Conservation (phyloP, 2,888 invertebrate genomes). For the Halictus quadricinctus region DNA sequence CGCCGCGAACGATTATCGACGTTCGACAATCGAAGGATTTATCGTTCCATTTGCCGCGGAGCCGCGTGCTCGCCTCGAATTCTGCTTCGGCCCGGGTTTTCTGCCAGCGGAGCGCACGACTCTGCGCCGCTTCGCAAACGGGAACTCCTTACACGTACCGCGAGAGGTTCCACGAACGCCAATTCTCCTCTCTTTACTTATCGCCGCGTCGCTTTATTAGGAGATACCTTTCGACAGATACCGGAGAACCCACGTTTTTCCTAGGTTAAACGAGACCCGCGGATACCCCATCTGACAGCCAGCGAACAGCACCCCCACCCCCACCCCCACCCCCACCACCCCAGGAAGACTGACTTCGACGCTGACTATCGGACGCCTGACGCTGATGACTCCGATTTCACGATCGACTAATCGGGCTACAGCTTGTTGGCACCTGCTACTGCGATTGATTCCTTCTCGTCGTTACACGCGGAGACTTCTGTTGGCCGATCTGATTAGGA, state of each 20-base stretch:
- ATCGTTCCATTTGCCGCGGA: conserved; percentile 69
- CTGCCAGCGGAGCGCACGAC: conserved; percentile 46
- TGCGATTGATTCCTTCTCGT: not conserved
- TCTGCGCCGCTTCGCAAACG: conserved; percentile 47
- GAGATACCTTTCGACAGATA: conserved; percentile 51
- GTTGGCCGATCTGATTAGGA: not conserved
- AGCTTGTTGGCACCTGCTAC: not conserved
- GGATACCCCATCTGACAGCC: not conserved
- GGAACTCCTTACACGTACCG: conserved; percentile 61
- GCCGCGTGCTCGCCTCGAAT: conserved; percentile 52
- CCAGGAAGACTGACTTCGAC: not conserved
- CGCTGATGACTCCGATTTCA: not conserved
- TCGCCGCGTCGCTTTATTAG: conserved; percentile 52
- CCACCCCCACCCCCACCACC: not conserved
- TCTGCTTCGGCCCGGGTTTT: conserved; percentile 13
- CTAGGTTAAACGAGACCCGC: conserved; percentile 26
- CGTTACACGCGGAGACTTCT: not conserved
- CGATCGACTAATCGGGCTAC: conserved; percentile 7
- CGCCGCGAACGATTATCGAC: conserved; percentile 73
- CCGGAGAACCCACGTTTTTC: conserved; percentile 37
- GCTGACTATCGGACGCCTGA: not conserved
- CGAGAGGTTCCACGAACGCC: conserved; percentile 42
- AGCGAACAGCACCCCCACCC: not conserved
- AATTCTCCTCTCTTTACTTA: conserved; percentile 50
- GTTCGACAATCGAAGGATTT: conserved; percentile 75